These are phyloP conservation scores for Erebia palarica DNA, from an alignment of 2,888 invertebrate genomes.

Conservation along the genomic window DNA sequence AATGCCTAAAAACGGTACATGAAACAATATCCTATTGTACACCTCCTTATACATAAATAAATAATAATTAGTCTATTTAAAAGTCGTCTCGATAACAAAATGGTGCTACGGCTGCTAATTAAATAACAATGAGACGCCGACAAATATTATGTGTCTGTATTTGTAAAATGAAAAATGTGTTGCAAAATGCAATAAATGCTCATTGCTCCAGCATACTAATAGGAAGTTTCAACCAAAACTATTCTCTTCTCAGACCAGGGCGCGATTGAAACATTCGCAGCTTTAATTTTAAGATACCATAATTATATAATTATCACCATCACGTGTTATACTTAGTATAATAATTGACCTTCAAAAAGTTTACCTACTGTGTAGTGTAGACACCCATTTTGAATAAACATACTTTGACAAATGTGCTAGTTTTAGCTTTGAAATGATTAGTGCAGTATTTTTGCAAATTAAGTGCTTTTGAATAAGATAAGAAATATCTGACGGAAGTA, in stretches of 20 bases:
- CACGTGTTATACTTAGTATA: no score
- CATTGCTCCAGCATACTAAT: not conserved
- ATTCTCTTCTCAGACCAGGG: no score
- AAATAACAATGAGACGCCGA: not conserved
- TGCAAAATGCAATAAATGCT: not conserved
- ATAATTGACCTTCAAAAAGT: no score
- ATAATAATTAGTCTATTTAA: not conserved
- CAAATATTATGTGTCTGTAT: not conserved
- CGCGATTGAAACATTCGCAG: no score
- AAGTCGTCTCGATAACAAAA: not conserved
- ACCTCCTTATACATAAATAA: no score
- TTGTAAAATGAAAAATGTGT: not conserved
- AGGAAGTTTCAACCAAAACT: not conserved
- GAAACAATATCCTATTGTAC: not conserved
- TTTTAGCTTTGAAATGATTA: not conserved
- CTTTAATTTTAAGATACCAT: no score
- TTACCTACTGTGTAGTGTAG: no score
- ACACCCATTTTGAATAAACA: no score
- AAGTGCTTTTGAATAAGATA: not conserved
- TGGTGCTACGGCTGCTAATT: not conserved
- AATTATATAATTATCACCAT: no score
- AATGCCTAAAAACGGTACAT: not conserved
- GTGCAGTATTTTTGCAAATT: not conserved
- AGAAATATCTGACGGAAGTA: conserved; percentile 1
- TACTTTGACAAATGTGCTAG: no score